These are phyloP conservation scores for Formica exsecta DNA, from an alignment of 1,140 invertebrate genomes.

Conservation along the genomic window DNA sequence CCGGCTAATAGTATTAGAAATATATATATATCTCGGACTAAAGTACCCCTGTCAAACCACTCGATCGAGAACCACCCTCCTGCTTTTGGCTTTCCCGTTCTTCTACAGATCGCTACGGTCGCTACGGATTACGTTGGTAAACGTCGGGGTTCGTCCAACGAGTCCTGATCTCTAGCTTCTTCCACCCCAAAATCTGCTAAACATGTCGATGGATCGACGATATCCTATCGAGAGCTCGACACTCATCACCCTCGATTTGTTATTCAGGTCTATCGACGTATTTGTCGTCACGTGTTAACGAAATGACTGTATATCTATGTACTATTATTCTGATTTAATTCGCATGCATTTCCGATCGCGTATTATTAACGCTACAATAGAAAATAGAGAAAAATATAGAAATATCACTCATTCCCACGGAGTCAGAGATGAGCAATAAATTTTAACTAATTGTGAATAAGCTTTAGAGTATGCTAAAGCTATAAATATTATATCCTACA, in stretches of 20 bases:
- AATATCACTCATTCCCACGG: neutral
- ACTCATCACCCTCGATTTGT: constrained; percentile 49
- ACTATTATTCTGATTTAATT: neutral
- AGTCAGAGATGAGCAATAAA: neutral
- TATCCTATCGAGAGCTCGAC: constrained; percentile 51
- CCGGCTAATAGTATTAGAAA: constrained; percentile 85
- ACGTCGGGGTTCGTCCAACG: constrained; percentile 53
- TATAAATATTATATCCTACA: neutral
- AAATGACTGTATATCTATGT: constrained; percentile 7
- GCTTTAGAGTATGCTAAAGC: neutral
- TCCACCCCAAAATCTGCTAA: constrained; percentile 71
- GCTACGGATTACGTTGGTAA: constrained; percentile 73
- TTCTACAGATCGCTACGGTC: constrained; percentile 58
- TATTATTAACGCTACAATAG: neutral
- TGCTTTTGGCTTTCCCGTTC: constrained; percentile 66
- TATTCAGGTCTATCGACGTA: constrained; percentile 37
- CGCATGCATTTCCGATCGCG: neutral
- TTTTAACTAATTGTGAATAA: neutral
- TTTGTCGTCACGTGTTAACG: constrained; percentile 43
- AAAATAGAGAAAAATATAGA: neutral
- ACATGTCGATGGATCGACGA: constrained; percentile 52
- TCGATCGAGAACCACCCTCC: constrained; percentile 79
- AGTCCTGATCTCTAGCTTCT: constrained; percentile 57
- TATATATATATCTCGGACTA: constrained; percentile 76
- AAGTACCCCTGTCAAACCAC: constrained; percentile 79